Percentiles rank a stretch among this genome's conserved stretches.
Evolutionary conservation across 2,113 vertebrate genomes (phyloP).

Genomic region (Callaeas wilsoni): DNA sequence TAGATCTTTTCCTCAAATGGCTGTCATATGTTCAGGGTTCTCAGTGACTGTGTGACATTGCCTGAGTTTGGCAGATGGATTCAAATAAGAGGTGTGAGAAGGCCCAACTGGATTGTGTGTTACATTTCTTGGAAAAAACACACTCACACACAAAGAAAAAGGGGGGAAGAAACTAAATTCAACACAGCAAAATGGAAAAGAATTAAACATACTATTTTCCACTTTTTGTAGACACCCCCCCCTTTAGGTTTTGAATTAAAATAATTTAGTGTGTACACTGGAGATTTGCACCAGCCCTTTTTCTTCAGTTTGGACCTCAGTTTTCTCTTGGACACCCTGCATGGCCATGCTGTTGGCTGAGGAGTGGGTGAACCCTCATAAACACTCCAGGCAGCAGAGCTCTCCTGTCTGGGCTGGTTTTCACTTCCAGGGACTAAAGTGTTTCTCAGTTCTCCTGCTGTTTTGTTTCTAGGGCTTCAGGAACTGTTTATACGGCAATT

Average conservation of each 20-base stretch:
- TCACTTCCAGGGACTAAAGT: not conserved
- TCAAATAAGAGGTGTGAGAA: not conserved
- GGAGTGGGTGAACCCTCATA: not conserved
- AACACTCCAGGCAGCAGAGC: not conserved
- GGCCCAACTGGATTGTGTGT: not conserved
- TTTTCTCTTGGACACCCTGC: not conserved
- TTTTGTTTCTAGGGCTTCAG: slow-evolving; percentile 84
- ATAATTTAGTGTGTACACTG: not conserved
- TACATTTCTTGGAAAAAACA: not conserved
- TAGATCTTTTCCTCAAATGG: not conserved
- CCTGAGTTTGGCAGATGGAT: not conserved
- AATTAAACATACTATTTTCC: not conserved
- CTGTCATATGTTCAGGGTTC: not conserved
- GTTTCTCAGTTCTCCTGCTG: not conserved
- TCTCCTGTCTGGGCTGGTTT: not conserved
- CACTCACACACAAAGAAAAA: not conserved
- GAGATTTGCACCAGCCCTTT: not conserved
- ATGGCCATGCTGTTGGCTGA: not conserved
- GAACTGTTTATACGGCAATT: slow-evolving; percentile 97
- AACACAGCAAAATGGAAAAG: not conserved
- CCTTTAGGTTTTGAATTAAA: not conserved
- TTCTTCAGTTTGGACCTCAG: not conserved
- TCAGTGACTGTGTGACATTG: not conserved
- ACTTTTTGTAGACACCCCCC: not conserved
- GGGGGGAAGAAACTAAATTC: not conserved